Percentiles rank a stretch among this genome's conserved stretches.
Conservation (phyloP, 2,113 vertebrate genomes). For the Nothocercus nigrocapillus region DNA sequence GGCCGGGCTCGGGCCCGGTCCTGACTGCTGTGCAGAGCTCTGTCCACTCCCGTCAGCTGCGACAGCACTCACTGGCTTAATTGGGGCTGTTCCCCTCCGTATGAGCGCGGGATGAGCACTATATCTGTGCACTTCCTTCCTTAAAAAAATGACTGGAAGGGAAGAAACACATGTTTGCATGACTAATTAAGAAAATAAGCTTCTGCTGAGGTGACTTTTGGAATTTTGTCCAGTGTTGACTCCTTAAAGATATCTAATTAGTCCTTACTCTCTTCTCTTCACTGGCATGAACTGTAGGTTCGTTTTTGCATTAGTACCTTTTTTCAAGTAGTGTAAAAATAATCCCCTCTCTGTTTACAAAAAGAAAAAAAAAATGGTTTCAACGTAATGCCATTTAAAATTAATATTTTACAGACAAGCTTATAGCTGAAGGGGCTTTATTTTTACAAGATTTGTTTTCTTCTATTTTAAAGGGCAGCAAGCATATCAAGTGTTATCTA, state of each 20-base stretch:
- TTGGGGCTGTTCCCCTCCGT: neutral
- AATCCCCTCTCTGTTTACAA: conserved; percentile 7
- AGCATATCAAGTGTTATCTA: conserved; percentile 9
- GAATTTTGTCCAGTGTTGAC: neutral
- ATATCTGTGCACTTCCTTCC: neutral
- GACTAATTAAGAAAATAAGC: neutral
- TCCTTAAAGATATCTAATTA: neutral
- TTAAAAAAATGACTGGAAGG: neutral
- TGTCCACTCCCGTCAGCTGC: rapidly evolving
- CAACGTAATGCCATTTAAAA: conserved; percentile 29
- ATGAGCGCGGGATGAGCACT: no score
- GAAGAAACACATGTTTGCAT: neutral
- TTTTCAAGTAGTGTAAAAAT: neutral
- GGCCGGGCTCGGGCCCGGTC: neutral
- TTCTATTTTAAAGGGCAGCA: conserved; percentile 2
- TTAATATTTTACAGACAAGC: neutral
- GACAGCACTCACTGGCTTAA: neutral
- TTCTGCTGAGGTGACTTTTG: neutral
- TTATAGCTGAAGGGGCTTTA: neutral
- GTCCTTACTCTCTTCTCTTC: neutral
- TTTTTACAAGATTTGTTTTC: neutral
- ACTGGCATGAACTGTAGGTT: neutral
- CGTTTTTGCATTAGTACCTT: neutral
- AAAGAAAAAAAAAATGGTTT: neutral
- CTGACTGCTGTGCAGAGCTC: neutral